Conservation (phyloP, 1,140 invertebrate genomes). For the Aphis craccivora region DNA sequence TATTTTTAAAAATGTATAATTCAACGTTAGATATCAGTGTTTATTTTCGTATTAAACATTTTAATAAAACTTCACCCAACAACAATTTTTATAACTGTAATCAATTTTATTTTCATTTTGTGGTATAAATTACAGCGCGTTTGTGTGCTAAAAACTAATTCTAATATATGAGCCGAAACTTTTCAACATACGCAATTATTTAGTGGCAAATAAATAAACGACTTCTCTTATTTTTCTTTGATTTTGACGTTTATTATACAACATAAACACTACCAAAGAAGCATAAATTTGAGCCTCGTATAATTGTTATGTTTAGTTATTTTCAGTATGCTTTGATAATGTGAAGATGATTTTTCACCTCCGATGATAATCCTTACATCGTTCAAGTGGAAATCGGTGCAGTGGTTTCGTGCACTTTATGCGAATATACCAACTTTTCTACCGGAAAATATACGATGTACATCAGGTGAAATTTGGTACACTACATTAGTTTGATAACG, state of each 20-base stretch:
- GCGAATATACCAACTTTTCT: neutral
- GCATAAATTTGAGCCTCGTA: neutral
- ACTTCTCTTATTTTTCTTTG: neutral
- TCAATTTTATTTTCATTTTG: neutral
- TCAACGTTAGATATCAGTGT: neutral
- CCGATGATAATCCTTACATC: neutral
- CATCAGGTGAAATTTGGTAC: neutral
- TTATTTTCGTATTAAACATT: neutral
- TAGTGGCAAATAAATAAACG: neutral
- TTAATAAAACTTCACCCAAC: neutral
- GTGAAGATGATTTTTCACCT: neutral
- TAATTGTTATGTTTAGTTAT: neutral
- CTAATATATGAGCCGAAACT: neutral
- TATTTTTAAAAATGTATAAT: neutral
- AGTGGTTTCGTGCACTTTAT: neutral
- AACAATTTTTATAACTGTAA: neutral
- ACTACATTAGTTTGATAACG: constrained; percentile 10
- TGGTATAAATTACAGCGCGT: neutral
- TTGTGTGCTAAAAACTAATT: constrained; percentile 4
- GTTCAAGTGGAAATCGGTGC: neutral
- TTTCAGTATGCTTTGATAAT: neutral
- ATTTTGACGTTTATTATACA: neutral
- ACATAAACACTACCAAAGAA: neutral
- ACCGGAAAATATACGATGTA: neutral
- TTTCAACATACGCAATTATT: neutral